Base-by-base conservation (phyloP, 2,888 invertebrate species). In the Synergus gifuensis region DNA sequence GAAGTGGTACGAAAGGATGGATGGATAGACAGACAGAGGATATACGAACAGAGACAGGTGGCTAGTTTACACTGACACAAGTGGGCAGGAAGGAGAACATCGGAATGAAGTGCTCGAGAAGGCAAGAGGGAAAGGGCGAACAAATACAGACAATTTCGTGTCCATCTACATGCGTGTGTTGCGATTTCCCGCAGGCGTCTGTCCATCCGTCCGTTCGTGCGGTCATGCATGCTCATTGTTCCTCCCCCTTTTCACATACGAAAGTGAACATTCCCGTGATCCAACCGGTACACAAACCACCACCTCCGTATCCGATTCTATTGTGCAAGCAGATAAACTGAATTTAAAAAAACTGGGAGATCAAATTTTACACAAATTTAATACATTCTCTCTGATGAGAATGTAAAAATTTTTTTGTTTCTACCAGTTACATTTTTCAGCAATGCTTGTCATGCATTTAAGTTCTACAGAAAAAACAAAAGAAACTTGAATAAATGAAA, bases 11-110 rank as follows among this genome's bases (percentile, higher is more conserved):
- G 85, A 83, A 86, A 83, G 83, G 82, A 84, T 67, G 85, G 78
- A 82, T 78, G 79, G 78, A 63, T 80, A 77, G 81, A 79, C 78
- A 81, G 84, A 78, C 81, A 82, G 84, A 86, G 86, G 85, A 85
- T 84, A 83, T 80, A 73, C 54, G 3, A n/a, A 83, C 79, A 83
- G 86, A 85, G 87, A 88, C 88, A 88, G 88, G 87, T 88, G 88
- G 87, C 84, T 83, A 84, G 81, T 87, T 84, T 85, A 82, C 84
- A 85, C 81, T 85, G 54, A 49, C 84, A 85, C 84, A 87, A 88
- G 88, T 88, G 88, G 85, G 84, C 88, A 87, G 87, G 87, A 88
- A 87, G 86, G 84, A 87, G 85, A 83, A 86, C 84, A 85, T 86
- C 85, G 83, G 83, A 85, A 77, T 60, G 46, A 44, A 82, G 83